Evolutionary conservation across 1,140 invertebrate genomes (phyloP), one percentile per base, ranked within the genome.

Genomic region (Drosophila aff.): DNA sequence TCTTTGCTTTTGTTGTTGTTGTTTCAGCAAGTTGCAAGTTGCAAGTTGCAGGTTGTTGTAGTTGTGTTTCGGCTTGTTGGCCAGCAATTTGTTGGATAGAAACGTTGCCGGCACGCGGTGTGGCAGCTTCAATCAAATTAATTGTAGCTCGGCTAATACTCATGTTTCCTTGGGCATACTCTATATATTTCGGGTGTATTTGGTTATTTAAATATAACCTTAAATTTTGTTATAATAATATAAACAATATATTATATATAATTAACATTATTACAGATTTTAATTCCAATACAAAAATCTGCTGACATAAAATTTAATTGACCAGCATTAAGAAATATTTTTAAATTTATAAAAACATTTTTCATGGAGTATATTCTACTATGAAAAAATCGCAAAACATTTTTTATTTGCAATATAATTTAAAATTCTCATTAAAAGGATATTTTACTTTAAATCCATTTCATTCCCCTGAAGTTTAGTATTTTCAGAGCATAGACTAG

Each of bases 61-160:
- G 58, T 59, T 68, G 52, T 46, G 64, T 36, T 52, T 36, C 44
- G 65, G 36, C 44, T 58, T 73, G 71, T 60, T 49, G 63, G 28
- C 46, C 46, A 69, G 80, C 83, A 87, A 87, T 87, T 87, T 87
- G 80, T 89, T 69, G 64, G 47, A 87, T 87, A 83, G 84, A 87
- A 87, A 77, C 76, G 72, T 80, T 77, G 83, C 67, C 52, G 81
- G 76, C 79, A 81, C 81, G 80, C 86, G 79, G 81, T 90, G 89
- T 89, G 89, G 89, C 89, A 83, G 82, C 79, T 85, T 83, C 90
- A 91, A 91, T 91, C 89, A 92, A 91, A 85, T 91, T 91, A 91
- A 91, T 91, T 91, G 81, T 82, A 43, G 40, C 77, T 58, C 33
- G 38, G 40, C 53, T 57, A 43, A 49, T 49, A 67, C 13, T 33